Evolutionary conservation across 2,888 invertebrate genomes (phyloP), one percentile per base, ranked within the genome.

Genomic region (Petrophora chlorosata): DNA sequence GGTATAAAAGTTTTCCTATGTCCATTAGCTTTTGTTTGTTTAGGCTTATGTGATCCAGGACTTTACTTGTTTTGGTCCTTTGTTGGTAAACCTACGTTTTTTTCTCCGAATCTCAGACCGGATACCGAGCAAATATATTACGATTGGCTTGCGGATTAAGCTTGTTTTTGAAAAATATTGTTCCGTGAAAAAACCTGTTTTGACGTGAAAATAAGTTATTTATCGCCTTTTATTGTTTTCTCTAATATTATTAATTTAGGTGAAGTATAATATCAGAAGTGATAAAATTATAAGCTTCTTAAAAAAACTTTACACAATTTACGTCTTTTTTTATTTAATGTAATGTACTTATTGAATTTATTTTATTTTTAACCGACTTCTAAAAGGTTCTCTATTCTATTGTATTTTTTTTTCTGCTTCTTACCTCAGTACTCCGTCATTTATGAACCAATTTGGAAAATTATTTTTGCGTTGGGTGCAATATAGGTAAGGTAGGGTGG

Each of bases 61-160:
- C 19, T 23, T 17, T 42, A 33, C 33, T 48, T 35, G 30, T 26
- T 42, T 29, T 36, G 26, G 32, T 42, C 32, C 16, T 30, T 13
- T 35, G 42, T 42, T 42, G 29, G 13, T 16, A 19, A 15, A 29
- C 3, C 35, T 16, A 34, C 26, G 10, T 49, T 50, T 36, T 30
- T 41, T 17, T 13, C 22, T 9, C 7, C 10, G 25, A 28, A 26
- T 28, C 19, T 19, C 17, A 43, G 39, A 40, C 38, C 43, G 38
- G 23, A 35, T 12, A 12, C 25, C 23, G 39, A 50, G 40, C 43
- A 44, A 43, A 49, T 32, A 43, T 28, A 43, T 50, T 34, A 49
- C 13, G 29, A 42, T 42, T 36, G 30, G 32, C 40, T 48, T 48
- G 29, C 16, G 14, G 29, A 39, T 43, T 43, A 50, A 32, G 16